Percentiles rank a stretch among this genome's conserved stretches.
These are phyloP conservation scores for Phaethon lepturus DNA, from an alignment of 2,113 vertebrate species.

Conservation along the genomic window DNA sequence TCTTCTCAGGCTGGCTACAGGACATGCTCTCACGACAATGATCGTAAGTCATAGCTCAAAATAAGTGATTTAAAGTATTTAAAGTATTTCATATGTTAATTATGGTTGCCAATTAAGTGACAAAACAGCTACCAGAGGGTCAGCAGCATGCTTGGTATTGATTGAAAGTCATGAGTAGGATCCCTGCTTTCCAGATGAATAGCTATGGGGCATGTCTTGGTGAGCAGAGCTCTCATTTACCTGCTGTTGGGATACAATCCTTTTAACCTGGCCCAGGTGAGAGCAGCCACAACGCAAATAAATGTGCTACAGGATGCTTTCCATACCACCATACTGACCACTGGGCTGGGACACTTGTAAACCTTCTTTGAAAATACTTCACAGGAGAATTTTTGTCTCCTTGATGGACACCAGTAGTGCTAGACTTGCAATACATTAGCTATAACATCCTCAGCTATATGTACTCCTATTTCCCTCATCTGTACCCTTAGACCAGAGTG, in stretches of 20 bases:
- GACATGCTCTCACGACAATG: not conserved
- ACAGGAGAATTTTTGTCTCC: not conserved
- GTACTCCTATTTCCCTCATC: not conserved
- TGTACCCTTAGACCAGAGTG: not conserved
- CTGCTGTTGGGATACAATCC: not conserved
- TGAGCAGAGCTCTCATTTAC: not conserved
- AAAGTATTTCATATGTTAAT: not conserved
- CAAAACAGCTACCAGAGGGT: not conserved
- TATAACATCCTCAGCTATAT: not conserved
- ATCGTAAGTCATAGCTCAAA: not conserved
- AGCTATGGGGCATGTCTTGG: not conserved
- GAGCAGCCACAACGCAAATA: not conserved
- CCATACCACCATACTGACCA: not conserved
- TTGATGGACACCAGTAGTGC: not conserved
- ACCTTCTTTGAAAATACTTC: not conserved
- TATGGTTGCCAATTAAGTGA: not conserved
- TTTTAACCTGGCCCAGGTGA: not conserved
- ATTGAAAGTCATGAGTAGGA: not conserved
- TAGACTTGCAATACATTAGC: not conserved
- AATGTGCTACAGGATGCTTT: not conserved
- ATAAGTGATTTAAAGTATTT: not conserved
- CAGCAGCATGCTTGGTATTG: not conserved
- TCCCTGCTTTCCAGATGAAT: not conserved
- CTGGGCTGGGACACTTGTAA: not conserved
- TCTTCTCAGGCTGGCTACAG: not conserved